These are phyloP conservation scores for Colaptes auratus DNA, from an alignment of 2,113 vertebrate genomes.

Conservation along the genomic window DNA sequence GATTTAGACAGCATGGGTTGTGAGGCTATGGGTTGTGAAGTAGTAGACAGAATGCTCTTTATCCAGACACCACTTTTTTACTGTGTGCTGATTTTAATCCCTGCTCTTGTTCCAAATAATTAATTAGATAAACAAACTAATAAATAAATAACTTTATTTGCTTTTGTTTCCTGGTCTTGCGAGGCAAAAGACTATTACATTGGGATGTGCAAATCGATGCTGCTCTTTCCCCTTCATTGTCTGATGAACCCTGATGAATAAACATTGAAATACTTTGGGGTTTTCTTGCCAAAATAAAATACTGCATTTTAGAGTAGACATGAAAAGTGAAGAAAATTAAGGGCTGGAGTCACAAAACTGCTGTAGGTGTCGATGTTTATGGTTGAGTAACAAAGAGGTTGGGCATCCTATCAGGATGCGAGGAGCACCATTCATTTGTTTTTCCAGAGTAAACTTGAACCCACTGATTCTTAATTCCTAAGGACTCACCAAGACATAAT, in stretches of 20 bases:
- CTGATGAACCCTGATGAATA: neutral
- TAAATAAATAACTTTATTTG: too few species aligned
- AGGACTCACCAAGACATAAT: neutral
- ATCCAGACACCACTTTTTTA: neutral
- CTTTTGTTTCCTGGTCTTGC: neutral
- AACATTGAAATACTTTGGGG: neutral
- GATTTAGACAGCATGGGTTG: neutral
- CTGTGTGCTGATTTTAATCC: neutral
- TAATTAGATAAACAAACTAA: neutral
- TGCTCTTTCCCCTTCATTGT: accelerated
- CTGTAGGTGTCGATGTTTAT: neutral
- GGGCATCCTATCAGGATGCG: neutral
- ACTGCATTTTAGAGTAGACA: neutral
- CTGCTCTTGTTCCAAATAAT: neutral
- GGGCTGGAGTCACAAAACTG: neutral
- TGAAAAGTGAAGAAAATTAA: neutral
- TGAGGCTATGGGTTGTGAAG: neutral
- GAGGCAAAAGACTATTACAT: neutral
- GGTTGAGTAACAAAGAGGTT: neutral
- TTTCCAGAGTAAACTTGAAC: neutral
- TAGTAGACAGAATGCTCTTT: neutral
- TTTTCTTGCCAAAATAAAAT: neutral
- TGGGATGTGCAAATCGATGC: neutral
- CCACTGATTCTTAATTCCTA: neutral
- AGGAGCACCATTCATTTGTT: neutral